Base-by-base conservation (phyloP, 2,113 vertebrate genomes). In the Cyanoderma ruficeps region DNA sequence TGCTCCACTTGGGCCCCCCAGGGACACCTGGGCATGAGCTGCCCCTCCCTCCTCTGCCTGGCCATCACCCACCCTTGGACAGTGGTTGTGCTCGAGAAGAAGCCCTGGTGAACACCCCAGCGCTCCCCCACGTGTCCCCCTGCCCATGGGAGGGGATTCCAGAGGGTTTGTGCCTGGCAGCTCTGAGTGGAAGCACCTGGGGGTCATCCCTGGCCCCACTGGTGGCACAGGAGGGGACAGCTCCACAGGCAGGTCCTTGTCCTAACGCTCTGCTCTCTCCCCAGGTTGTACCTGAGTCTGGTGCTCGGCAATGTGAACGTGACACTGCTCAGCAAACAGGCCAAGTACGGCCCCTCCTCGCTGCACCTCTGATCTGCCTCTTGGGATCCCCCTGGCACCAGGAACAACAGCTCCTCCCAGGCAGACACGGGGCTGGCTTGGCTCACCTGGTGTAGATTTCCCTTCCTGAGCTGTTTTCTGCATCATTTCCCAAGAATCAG, bases 241-340 rank as follows among this genome's bases (percentile, higher is more conserved):
- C 46, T 79, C 28, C 39, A 13, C 46, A 14, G 60, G 47, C 20
- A 23, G 42, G 41, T 23, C 4, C 47, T 7, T 1, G 3, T 56
- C 39, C 71, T 90, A 3, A 95, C 0, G 1, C 89, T 24, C 59
- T 74, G 60, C 83, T 59, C 87, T 80, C 20, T 95, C 91, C 15
- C 21, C 97, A 99, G 99, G 95, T 93, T 99, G 95, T 99, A 99
- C 97, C 98, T 99, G 95, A 98, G 97, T 85, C 98, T 99, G 91
- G 99, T 99, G 76, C 98, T 99, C 8, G 99, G 99, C 71, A 99
- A 99, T 1, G 98, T 99, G 93, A 99, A 99, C 9, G 98, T 99
- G 87, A 99, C 99, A 1, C 98, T 99, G 87, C 96, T 99, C 94
- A 99, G 98, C 98, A 99, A 99, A 90, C 99, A 99, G 96, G 98